Evolutionary conservation across 2,888 invertebrate species (phyloP), one percentile per base, ranked within the genome.

Genomic region (Melanotus villosus): DNA sequence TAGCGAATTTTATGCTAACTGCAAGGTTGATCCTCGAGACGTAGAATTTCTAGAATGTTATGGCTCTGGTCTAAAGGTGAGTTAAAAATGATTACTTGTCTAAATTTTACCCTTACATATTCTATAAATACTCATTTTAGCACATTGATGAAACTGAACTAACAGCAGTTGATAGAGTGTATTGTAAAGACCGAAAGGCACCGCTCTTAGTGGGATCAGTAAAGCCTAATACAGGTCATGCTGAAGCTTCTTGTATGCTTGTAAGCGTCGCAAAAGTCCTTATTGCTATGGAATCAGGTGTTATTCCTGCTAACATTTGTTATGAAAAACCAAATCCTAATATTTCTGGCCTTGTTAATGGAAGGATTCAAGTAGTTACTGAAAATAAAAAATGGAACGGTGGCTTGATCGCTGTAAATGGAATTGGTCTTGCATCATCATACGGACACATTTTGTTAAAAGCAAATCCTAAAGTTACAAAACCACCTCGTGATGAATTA

Each of bases 221-320:
- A 0, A 99, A 99, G 85, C 95, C 97, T 1, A 98, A 98, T 85
- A 96, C 98, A 92, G 99, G 99, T 0, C 99, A 99, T 84, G 92
- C 97, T 9, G 99, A 99, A 85, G 95, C 98, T 1, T 92, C 93
- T 0, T 92, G 94, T 32, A 95, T 95, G 16, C 87, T 98, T 26
- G 94, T 96, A 80, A 92, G 96, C 4, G 87, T 98, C 70, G 95
- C 94, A 10, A 98, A 98, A 85, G 90, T 96, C 47, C 82, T 99
- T 23, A 90, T 99, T 71, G 94, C 98, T 14, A 96, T 99, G 94
- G 97, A 99, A 85, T 86, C 89, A 64, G 94, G 94, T 38, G 85
- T 90, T 12, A 93, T 99, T 74, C 99, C 99, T 1, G 92, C 90
- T 3, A 99, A 98, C 84, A 86, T 99, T 57, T 97, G 99, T 83